Base-by-base conservation (phyloP, 2,797 vertebrate species). In the Lepus townsendii region DNA sequence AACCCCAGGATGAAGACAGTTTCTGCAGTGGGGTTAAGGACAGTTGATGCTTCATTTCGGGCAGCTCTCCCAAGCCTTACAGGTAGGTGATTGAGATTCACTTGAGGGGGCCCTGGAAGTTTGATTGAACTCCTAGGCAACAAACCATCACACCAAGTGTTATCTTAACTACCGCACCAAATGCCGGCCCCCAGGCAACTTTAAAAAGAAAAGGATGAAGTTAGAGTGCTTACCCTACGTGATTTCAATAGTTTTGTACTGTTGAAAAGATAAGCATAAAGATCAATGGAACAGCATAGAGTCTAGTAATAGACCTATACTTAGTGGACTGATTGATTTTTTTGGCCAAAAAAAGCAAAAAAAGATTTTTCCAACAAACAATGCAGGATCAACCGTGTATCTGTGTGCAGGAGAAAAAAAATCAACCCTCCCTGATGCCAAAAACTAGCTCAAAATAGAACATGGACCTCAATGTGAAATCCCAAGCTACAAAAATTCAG, bases 281-380 rank as follows among this genome's bases (percentile, higher is more conserved):
- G 42, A 47, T 47, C 42, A 47, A 47, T 9, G 42, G 42, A 47
- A 47, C 42, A 47, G 42, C 9, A 47, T 47, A 47, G 42, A 47
- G 42, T 47, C 42, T 8, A 47, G 35, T 80, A 80, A 65, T 50
- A 75, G 38, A 60, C n/a, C 47, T 24, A 90, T 32, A 78, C 22
- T 2, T 66, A 24, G 68, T 71, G 22, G 26, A 63, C 62, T 27
- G 27, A 50, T 1, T 38, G 72, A 76, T 76, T 76, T 88, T 88
- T 92, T 30, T 35, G 42, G 42, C 42, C 42, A 47, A 72, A 85
- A 27, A 73, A 35, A 30, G 42, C 72, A 72, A 73, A 4, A 80
- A 85, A 57, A 35, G 42, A 72, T 57, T 90, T 90, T 90, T 90
- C 66, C n/a, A 83, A 63, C 52, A 90, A 79, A 90, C 57, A 13